These are phyloP conservation scores for Branchellion lobata DNA, from an alignment of 2,888 invertebrate genomes.

Conservation along the genomic window DNA sequence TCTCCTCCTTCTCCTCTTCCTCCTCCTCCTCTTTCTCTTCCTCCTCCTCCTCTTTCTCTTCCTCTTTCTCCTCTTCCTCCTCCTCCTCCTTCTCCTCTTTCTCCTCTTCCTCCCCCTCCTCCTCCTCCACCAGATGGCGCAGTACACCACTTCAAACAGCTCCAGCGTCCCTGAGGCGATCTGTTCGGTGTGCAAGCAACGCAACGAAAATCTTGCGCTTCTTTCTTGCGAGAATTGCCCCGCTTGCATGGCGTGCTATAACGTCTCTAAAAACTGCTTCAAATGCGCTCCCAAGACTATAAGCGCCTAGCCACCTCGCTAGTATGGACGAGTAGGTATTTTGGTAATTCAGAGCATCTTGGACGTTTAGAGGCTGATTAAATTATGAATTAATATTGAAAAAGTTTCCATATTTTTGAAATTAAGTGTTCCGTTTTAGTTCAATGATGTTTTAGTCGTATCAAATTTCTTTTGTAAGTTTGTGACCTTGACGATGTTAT, in stretches of 20 bases:
- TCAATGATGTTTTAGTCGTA: too few species aligned
- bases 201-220: neutral
- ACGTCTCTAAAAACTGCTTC: neutral
- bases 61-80: neutral
- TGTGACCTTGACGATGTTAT: too few species aligned
- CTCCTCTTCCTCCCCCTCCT: neutral
- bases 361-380: too few species aligned
- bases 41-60: neutral
- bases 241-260: neutral
- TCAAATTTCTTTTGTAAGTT: too few species aligned
- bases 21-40: slow-evolving; percentile 6
- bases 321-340: too few species aligned
- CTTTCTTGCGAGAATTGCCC: neutral
- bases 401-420: too few species aligned
- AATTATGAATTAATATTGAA: too few species aligned
- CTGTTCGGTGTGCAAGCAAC: neutral
- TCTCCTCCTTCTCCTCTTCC: slow-evolving; percentile 1
- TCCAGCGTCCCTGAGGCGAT: neutral
- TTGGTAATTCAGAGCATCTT: too few species aligned
- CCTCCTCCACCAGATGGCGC: neutral
- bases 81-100: neutral
- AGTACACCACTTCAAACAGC: neutral
- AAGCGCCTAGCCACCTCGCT: neutral
- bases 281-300: neutral
- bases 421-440: too few species aligned